Evolutionary conservation across 2,113 vertebrate species (phyloP).

Genomic region (Poeciliopsis turrubarensis): DNA sequence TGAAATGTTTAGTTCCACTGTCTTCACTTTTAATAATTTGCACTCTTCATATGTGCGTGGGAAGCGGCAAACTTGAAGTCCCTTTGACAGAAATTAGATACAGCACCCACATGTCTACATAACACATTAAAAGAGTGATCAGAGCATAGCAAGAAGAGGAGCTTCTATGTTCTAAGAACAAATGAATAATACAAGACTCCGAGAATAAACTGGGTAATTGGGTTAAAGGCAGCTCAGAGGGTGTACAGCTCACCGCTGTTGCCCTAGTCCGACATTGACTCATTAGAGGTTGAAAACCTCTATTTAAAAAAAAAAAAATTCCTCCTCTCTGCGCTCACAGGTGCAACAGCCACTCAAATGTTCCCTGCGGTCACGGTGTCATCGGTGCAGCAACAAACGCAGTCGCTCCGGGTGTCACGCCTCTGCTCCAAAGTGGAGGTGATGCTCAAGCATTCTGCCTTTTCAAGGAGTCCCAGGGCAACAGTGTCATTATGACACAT

Average conservation of each 20-base stretch:
- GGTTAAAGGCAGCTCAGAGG: conserved; percentile 62
- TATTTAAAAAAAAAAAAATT: neutral
- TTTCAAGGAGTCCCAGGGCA: conserved; percentile 57
- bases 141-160: conserved; percentile 22
- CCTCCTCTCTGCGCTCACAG: neutral
- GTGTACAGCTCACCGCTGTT: conserved; percentile 17
- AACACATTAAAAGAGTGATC: conserved; percentile 26
- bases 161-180: conserved; percentile 46
- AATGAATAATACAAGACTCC: conserved; percentile 66
- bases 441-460: conserved; percentile 42
- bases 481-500: conserved; percentile 30
- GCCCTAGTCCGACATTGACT: conserved; percentile 31
- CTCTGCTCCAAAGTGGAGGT: conserved; percentile 51
- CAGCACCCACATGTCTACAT: conserved; percentile 5
- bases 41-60: conserved; percentile 1
- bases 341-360: conserved; percentile 25
- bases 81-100: conserved; percentile 5
- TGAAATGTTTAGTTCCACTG: neutral
- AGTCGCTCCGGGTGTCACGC: conserved; percentile 56
- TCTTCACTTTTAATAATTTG: neutral
- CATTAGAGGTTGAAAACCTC: conserved; percentile 41
- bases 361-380: conserved; percentile 31
- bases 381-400: conserved; percentile 20
- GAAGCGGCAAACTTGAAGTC: neutral
- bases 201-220: conserved; percentile 68